Base-by-base conservation (phyloP, 2,113 vertebrate species). In the Cygnus atratus region DNA sequence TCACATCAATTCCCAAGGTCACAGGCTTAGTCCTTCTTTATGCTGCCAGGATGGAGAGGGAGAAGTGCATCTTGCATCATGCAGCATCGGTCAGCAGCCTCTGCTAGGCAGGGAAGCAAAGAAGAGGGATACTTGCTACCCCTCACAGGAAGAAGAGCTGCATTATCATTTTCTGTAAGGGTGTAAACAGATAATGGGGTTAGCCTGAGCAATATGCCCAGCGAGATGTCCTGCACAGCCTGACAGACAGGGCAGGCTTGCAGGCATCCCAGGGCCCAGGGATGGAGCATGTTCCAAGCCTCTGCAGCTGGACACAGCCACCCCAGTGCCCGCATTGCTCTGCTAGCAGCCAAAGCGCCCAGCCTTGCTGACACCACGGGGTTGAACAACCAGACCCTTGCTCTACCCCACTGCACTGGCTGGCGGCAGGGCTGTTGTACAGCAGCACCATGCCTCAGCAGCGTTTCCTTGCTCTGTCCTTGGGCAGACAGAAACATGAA, bases 241-340 rank as follows among this genome's bases (percentile, higher is more conserved):
- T 35, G 48, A 71, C 35, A 17, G 9, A 16, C 46, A 37, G n/a
- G 12, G 26, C 48, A 52, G 68, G 35, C 12, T 37, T 10, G 5
- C 1, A 3, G 61, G 39, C 18, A 11, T 9, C 39, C 3, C 2
- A 2, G 22, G 26, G 58, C 54, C 79, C 58, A 18, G 62, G 31
- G 43, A 29, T 3, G 1, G 19, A 72, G 14, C 2, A 1, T 6
- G 31, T 54, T 35, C 54, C 73, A 43, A 54, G 22, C 13, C 15
- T 31, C 75, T 14, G n/a, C 44, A 44, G 39, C 63, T 37, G 24
- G 26, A 25, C 83, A 52, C 62, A 26, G 41, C 14, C 5, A 29
- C 46, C 57, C 24, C 1, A 0, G 43, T 26, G 54, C 58, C 54
- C 19, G 22, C 61, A 41, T 0, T 0, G 16, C 66, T 31, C 74